Conservation (phyloP, 2,797 vertebrate genomes). For the Zenarchopterus dispar region DNA sequence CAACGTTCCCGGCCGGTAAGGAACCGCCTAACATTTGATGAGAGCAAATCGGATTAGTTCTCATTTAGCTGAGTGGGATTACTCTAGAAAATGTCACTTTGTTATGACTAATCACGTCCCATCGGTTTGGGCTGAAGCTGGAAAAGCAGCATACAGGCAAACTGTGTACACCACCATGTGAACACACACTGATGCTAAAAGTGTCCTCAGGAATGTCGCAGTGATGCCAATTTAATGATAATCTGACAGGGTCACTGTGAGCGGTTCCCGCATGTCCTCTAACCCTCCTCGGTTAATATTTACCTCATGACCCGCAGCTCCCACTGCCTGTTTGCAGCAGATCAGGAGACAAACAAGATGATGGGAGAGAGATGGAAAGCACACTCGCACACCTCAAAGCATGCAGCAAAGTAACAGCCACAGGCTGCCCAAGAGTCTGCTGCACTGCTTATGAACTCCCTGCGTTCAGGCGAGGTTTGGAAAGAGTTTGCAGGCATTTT, state of each 20-base stretch:
- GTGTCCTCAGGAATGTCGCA: conserved; percentile 58
- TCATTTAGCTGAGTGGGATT: conserved; percentile 82
- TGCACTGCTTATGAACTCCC: conserved; percentile 58
- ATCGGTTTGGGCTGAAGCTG: conserved; percentile 46
- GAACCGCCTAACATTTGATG: conserved; percentile 73
- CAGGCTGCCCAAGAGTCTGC: conserved; percentile 40
- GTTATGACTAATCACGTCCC: conserved; percentile 80
- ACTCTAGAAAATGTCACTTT: conserved; percentile 77
- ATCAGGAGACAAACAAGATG: conserved; percentile 64
- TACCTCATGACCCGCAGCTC: conserved; percentile 70
- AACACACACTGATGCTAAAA: conserved; percentile 14
- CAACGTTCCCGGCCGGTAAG: conserved; percentile 43
- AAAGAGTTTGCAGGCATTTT: conserved; percentile 43
- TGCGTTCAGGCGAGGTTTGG: conserved; percentile 39
- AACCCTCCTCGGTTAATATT: conserved; percentile 74
- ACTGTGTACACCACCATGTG: conserved; percentile 9
- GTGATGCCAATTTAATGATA: conserved; percentile 72
- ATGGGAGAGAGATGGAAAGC: conserved; percentile 36
- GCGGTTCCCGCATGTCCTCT: conserved; percentile 59
- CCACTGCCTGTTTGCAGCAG: conserved; percentile 59
- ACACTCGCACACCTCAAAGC: conserved; percentile 44
- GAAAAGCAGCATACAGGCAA: conserved; percentile 22
- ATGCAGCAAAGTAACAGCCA: conserved; percentile 35
- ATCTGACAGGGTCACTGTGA: conserved; percentile 70
- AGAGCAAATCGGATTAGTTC: conserved; percentile 78